Evolutionary conservation across 1,140 invertebrate genomes (phyloP).

Genomic region (fruit fly (Drosophila melanogaster)): DNA sequence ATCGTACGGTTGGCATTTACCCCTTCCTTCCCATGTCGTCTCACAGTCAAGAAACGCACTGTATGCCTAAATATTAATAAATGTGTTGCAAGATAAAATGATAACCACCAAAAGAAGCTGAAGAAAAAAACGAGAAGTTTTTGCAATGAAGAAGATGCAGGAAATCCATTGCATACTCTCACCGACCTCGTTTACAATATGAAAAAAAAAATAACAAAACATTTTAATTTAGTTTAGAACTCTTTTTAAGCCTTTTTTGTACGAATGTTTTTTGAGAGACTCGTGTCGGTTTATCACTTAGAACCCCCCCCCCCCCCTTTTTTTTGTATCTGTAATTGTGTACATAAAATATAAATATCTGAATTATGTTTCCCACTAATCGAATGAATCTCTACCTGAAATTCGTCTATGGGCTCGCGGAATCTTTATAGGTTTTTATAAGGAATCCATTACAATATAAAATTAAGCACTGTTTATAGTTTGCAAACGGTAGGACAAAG

Average conservation of each 20-base stretch:
- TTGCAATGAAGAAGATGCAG: neutral
- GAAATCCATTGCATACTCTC: slow-evolving; percentile 6
- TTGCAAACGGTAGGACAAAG: slow-evolving; percentile 21
- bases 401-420: slow-evolving; percentile 2
- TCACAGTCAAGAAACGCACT: slow-evolving; percentile 13
- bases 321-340: slow-evolving; percentile 32
- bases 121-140: slow-evolving; percentile 1
- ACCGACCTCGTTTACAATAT: slow-evolving; percentile 11
- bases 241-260: slow-evolving; percentile 25
- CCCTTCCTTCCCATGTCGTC: neutral
- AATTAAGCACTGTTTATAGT: slow-evolving; percentile 48
- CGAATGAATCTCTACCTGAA: slow-evolving; percentile 31
- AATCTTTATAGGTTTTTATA: slow-evolving; percentile 22
- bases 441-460: slow-evolving; percentile 2
- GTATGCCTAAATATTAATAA: slow-evolving; percentile 4
- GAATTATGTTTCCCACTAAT: slow-evolving; percentile 8
- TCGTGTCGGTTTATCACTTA: slow-evolving; percentile 3
- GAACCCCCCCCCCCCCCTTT: neutral
- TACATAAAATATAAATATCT: slow-evolving; percentile 28
- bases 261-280: slow-evolving; percentile 20
- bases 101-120: slow-evolving; percentile 29
- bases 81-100: slow-evolving; percentile 9
- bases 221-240: slow-evolving; percentile 29
- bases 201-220: neutral
- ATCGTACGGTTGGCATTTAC: slow-evolving; percentile 3